A percentile compares a stretch with the other conserved stretches of the same genome.
Evolutionary conservation across 1,140 invertebrate species (phyloP).

Genomic region (Drosophila pseudoobscura): DNA sequence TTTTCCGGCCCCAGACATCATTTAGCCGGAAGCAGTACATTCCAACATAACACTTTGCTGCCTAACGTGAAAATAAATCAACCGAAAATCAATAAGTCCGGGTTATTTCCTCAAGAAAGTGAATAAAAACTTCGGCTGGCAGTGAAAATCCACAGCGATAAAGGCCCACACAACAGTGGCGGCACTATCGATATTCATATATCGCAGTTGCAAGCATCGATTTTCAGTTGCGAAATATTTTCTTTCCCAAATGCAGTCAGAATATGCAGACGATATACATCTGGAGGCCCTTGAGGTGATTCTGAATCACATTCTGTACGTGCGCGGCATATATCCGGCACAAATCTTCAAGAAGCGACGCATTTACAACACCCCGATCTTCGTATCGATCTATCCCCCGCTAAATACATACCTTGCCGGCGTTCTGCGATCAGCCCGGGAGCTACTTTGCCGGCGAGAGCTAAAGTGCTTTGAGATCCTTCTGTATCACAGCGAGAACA

Average conservation of each 20-base stretch:
- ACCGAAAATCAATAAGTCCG: too few relatives aligned
- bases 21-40: too few relatives aligned
- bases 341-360: slow-evolving; percentile 74
- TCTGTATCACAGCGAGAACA: slow-evolving; percentile 50
- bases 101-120: too few relatives aligned
- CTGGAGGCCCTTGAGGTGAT: slow-evolving; percentile 75
- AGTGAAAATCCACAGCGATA: too few relatives aligned
- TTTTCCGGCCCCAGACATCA: too few relatives aligned
- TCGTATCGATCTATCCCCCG: slow-evolving; percentile 63
- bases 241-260: slow-evolving; percentile 46
- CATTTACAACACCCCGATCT: slow-evolving; percentile 73
- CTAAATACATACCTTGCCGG: slow-evolving; percentile 69
- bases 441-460: slow-evolving; percentile 39
- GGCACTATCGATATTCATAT: too few relatives aligned
- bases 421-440: slow-evolving; percentile 48
- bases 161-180: too few relatives aligned
- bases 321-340: slow-evolving; percentile 68
- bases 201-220: too few relatives aligned
- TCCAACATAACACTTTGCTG: too few relatives aligned
- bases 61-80: too few relatives aligned
- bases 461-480: slow-evolving; percentile 58
- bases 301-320: slow-evolving; percentile 72
- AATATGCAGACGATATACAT: slow-evolving; percentile 51
- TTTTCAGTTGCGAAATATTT: not conserved
- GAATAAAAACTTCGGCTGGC: too few relatives aligned